Evolutionary conservation across 2,797 vertebrate species (phyloP), one percentile per base, ranked within the genome.

Genomic region (Mus spretus): DNA sequence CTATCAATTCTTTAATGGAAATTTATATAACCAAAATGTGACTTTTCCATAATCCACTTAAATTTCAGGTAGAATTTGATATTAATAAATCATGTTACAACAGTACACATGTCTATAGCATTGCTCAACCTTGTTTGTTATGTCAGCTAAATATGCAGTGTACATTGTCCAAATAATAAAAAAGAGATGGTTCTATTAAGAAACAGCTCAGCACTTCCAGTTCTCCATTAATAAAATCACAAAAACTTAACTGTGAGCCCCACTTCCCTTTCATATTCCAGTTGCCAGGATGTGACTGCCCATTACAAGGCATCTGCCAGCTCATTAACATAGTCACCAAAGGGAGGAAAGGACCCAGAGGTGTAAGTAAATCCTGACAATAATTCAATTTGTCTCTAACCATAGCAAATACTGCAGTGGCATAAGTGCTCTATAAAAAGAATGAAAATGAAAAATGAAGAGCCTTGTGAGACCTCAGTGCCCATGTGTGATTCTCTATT

Each of bases 21-120:
- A 90, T 95, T 95, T 96, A 80, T 97, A 37, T 57, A 95, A 61
- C n/a, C 65, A 93, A 44, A 87, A 75, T 94, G 59, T 78, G 37
- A 94, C 28, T 90, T 96, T 93, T 55, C 31, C 31, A 24, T 89
- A 44, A 85, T 80, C 83, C 26, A 88, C 17, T 87, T 75, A 40
- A 77, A 89, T 87, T 86, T 96, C 55, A 96, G 59, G 50, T 97
- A 94, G 85, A 89, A 93, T 55, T 44, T 92, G 57, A 91, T 37
- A 95, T 90, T 89, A 92, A 83, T 92, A 61, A 67, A 34, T 79
- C 93, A 50, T 70, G 34, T 89, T 93, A 96, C 93, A 40, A 93
- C 37, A 77, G 7, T 40, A 50, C 34, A 93, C 88, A 59, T 86
- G 9, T 55, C 86, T 85, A 81, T 12, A 92, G 37, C 88, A 85